These are phyloP conservation scores for Pseudomyrmex gracilis DNA, from an alignment of 1,140 invertebrate species.

Conservation along the genomic window DNA sequence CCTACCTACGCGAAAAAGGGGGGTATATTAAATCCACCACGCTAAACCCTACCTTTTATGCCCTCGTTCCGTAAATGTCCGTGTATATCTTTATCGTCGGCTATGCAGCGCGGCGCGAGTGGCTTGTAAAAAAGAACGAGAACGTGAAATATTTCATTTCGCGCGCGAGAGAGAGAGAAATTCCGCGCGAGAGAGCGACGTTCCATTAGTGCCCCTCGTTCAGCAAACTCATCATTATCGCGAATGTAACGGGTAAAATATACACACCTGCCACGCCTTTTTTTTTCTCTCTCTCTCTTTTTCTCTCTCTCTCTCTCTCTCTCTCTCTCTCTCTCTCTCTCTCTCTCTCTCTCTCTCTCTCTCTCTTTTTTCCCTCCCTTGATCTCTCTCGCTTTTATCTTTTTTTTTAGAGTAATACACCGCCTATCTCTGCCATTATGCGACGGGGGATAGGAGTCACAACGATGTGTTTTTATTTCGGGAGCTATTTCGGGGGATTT, in stretches of 20 bases:
- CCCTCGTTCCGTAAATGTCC: constrained; percentile 54
- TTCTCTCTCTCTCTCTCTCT: too few species aligned
- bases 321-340: too few species aligned
- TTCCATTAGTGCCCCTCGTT: constrained; percentile 53
- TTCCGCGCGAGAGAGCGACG: constrained; percentile 2
- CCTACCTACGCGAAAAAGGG: too few species aligned
- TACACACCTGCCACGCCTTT: constrained; percentile 17
- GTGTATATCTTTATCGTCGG: constrained; percentile 55
- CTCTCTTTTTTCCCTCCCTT: background rate
- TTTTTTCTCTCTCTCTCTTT: background rate
- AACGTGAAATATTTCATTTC: constrained; percentile 37
- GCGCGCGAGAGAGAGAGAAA: background rate
- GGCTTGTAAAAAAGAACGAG: constrained; percentile 48
- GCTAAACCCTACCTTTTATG: constrained; percentile 51
- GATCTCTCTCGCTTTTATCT: background rate
- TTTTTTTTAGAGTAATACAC: background rate
- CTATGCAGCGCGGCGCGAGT: constrained; percentile 17
- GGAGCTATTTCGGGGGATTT: background rate
- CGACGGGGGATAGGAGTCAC: background rate
- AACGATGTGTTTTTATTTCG: constrained; percentile 13
- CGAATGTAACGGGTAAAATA: constrained; percentile 32
- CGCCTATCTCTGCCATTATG: constrained; percentile 23
- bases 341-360: too few species aligned
- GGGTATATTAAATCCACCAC: constrained; percentile 46
- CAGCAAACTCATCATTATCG: constrained; percentile 57